Base-by-base conservation (phyloP, 2,888 invertebrate species). In the Meteorus cinctellus region DNA sequence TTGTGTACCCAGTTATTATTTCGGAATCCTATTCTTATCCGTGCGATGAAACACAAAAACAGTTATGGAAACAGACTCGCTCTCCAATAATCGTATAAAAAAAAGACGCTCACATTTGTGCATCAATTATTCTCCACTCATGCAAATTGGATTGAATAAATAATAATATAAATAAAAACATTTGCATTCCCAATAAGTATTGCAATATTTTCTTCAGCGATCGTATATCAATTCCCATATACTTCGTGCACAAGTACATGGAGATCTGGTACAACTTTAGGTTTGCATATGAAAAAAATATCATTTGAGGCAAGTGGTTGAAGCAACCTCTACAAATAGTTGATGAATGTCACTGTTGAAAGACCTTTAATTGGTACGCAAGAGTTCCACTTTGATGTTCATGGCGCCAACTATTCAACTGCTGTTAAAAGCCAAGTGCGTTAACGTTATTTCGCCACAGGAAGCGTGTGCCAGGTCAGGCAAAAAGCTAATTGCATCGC, bases 401-500 rank as follows among this genome's bases (percentile, higher is more conserved):
- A 77, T 55, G 71, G 60, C 51, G 34, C 67, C 34, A 66, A 65
- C 29, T 63, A 16, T 34, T 51, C 51, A 60, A 55, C 65, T 55
- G 14, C 72, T 72, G 72, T 74, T 73, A 51, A 59, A 78, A 78
- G 70, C 55, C 78, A 77, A 75, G 62, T 51, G 68, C 72, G 68
- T 68, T 59, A 72, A 67, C 24, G 51, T 41, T 66, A 55, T 66
- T 48, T 27, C 34, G 71, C 24, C 48, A 77, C 48, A 76, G 68
- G 74, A 76, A 62, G 69, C 74, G 75, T 70, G 31, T 63, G 77
- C 51, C 74, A 77, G 36, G 48, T 72, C 67, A 69, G 29, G 79
- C 83, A 86, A 86, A 86, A 86, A 86, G 84, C 85, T 86, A 87
- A 87, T 87, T 86, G 86, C 85, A 84, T 83, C 81, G 79, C 78